Evolutionary conservation across 2,888 invertebrate genomes (phyloP).

Genomic region (Mythimna pallens): DNA sequence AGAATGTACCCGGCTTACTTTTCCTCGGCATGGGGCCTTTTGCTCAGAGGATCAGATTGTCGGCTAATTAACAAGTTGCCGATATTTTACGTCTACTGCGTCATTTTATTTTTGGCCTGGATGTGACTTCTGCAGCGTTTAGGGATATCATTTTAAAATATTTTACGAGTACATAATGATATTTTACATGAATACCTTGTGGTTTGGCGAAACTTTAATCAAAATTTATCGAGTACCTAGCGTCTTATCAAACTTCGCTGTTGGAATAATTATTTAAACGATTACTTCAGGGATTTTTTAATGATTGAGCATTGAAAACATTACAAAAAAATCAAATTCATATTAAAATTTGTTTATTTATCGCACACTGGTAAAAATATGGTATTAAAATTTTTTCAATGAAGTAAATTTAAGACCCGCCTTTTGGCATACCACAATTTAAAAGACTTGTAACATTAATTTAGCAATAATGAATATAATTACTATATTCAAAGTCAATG

Average conservation of each 20-base stretch:
- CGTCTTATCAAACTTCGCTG: neutral
- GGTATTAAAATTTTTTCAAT: too few species aligned
- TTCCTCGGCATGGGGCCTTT: neutral
- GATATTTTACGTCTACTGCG: neutral
- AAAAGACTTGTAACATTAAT: too few species aligned
- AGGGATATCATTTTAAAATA: neutral
- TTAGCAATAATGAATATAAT: too few species aligned
- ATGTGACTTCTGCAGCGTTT: neutral
- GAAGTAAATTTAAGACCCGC: too few species aligned
- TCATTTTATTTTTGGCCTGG: neutral
- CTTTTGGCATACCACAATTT: too few species aligned
- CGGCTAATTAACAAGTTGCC: constrained; percentile 23
- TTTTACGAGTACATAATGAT: neutral
- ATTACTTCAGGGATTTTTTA: neutral
- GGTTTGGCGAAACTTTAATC: neutral
- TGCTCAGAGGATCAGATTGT: constrained; percentile 15
- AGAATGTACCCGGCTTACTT: constrained; percentile 20
- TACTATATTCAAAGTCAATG: too few species aligned
- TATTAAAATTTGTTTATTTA: neutral
- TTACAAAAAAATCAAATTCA: neutral
- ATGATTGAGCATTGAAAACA: neutral
- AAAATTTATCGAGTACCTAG: neutral
- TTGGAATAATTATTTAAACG: neutral
- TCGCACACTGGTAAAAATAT: too few species aligned
- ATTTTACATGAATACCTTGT: neutral